Conservation (phyloP, 2,797 vertebrate species). For the Steatocranus sp. region DNA sequence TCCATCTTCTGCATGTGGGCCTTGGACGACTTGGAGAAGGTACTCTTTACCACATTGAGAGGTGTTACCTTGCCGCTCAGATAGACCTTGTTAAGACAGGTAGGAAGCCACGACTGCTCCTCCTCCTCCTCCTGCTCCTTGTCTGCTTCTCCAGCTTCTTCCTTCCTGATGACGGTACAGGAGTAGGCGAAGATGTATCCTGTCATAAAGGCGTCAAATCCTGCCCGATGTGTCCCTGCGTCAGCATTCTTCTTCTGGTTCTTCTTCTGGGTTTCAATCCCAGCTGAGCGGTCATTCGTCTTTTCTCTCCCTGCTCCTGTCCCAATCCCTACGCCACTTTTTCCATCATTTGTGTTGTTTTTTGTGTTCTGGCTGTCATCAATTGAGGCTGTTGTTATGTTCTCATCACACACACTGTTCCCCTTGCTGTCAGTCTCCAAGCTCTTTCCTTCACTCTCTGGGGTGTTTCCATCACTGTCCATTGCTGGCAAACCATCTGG, state of each 20-base stretch:
- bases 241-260: conserved; percentile 64
- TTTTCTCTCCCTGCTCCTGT: background rate
- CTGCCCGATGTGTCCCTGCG: conserved; percentile 86
- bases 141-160: background rate
- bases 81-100: conserved; percentile 90
- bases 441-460: background rate
- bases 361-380: background rate
- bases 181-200: conserved; percentile 90
- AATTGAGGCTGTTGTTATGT: background rate
- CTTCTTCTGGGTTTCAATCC: conserved; percentile 14
- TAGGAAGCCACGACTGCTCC: conserved; percentile 68
- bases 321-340: background rate
- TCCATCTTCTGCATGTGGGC: conserved; percentile 90
- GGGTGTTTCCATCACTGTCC: background rate
- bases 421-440: background rate
- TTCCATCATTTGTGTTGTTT: background rate
- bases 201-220: conserved; percentile 98
- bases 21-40: conserved; percentile 90
- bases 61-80: conserved; percentile 91
- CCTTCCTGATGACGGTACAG: conserved; percentile 51
- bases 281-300: background rate
- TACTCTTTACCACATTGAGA: conserved; percentile 90
- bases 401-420: background rate
- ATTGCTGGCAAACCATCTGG: background rate
- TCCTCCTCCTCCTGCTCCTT: conserved; percentile 1